Evolutionary conservation across 2,113 vertebrate genomes (phyloP).

Genomic region (Muntiacus reevesi): DNA sequence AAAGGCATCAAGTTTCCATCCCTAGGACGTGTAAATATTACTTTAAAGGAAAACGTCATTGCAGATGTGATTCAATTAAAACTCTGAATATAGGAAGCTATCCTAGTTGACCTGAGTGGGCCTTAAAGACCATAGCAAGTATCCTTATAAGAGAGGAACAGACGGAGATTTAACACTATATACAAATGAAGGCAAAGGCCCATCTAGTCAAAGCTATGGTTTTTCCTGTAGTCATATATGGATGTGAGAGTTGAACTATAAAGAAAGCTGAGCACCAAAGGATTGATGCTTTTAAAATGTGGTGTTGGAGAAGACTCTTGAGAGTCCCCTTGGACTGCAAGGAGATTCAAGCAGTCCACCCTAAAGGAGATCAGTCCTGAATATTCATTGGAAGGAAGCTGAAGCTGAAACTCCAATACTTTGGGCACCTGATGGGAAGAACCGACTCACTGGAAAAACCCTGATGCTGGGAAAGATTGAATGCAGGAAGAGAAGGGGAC

Average conservation of each 20-base stretch:
- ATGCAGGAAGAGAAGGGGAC: neutral
- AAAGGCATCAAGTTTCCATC: neutral
- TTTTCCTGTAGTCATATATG: neutral
- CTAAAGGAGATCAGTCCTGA: neutral
- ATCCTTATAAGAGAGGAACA: neutral
- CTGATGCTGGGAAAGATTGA: neutral
- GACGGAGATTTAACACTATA: neutral
- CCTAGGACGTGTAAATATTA: neutral
- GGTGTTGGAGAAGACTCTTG: neutral
- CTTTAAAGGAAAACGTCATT: neutral
- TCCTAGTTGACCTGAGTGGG: neutral
- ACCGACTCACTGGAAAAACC: neutral
- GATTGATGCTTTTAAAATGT: neutral
- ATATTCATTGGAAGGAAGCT: neutral
- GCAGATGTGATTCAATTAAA: neutral
- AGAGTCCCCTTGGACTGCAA: neutral
- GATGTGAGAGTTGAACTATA: neutral
- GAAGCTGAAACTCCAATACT: neutral
- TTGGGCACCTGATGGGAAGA: neutral
- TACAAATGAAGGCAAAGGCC: neutral
- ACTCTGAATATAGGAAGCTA: neutral
- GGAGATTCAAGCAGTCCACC: neutral
- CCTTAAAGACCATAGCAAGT: neutral
- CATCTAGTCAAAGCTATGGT: neutral
- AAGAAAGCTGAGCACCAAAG: fast-evolving